Base-by-base conservation (phyloP, 2,888 invertebrate species). In the Caenorhabditis afra region DNA sequence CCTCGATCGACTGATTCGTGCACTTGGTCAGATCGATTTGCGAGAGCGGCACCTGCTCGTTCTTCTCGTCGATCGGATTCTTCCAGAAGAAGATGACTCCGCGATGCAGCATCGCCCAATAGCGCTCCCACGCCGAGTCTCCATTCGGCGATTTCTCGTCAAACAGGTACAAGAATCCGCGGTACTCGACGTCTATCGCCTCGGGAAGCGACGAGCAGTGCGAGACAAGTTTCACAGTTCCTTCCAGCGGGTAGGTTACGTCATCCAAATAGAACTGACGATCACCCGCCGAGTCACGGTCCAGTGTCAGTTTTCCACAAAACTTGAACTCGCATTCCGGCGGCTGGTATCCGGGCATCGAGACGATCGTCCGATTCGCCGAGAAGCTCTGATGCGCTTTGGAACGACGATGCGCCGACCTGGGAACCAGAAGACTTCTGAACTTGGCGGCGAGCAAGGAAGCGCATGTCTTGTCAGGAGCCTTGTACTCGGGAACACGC, bases 11-110 rank as follows among this genome's bases (percentile, higher is more conserved):
- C n/a, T 79, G 76, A 75, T 84, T 82, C 1, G 83, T 82, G 65
- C 85, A 85, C 39, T 84, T 83, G 10, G 85, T 82, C 22, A 86
- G 59, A 71, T 85, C 84, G 10, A 85, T 81, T 44, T 83, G 81
- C 5, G 84, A 82, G 5, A 80, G 71, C 3, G 84, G 81, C 29
- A 83, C 86, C 64, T 83, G 83, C 18, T 81, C 81, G 35, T 71
- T 59, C 58, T 71, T 75, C 44, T 85, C 85, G 45, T 86, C 86
- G 14, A 76, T 66, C 2, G 86, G 85, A 22, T 81, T 76, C 53
- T 78, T 85, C 86, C 86, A 86, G 65, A 86, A 84, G 61, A 82
- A 78, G 50, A 86, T 81, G 22, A 81, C 52, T 12, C 86, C 86
- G 11, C 84, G 78, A 39, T 82, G 81, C 35, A 86, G 81, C 53